Conservation (phyloP, 2,797 vertebrate genomes). For the Myotis daubentonii region DNA sequence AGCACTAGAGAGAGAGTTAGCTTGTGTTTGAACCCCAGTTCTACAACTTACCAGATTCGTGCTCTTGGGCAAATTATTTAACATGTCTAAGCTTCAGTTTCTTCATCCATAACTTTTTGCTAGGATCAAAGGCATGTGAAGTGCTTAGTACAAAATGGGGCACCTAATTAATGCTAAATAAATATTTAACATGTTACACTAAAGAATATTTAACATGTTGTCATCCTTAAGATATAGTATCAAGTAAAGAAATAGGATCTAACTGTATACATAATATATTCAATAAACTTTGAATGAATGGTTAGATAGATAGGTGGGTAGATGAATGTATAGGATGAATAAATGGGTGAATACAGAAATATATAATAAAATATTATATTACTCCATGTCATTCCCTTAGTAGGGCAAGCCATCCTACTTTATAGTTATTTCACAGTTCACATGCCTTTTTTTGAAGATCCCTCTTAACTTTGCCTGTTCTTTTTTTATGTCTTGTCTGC, state of each 20-base stretch:
- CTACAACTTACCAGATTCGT: neutral
- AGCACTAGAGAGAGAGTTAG: neutral
- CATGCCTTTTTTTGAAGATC: neutral
- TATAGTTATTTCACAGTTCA: neutral
- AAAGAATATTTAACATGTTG: slow-evolving; percentile 10
- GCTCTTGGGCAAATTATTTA: slow-evolving; percentile 18
- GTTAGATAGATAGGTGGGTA: neutral
- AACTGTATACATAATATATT: neutral
- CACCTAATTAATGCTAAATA: slow-evolving; percentile 40
- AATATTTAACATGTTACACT: neutral
- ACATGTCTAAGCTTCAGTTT: slow-evolving; percentile 42
- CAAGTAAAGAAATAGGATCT: slow-evolving; percentile 3
- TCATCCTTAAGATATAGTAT: slow-evolving; percentile 14
- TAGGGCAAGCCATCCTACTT: neutral
- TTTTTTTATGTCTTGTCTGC: neutral
- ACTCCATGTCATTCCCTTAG: neutral
- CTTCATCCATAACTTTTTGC: slow-evolving; percentile 47
- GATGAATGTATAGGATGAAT: neutral
- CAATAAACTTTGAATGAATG: neutral
- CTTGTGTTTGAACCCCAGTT: neutral
- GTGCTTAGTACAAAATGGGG: neutral
- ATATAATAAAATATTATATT: neutral
- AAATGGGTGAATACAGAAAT: neutral
- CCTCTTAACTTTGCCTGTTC: neutral
- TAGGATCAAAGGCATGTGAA: slow-evolving; percentile 57